Base-by-base conservation (phyloP, 2,888 invertebrate genomes). In the Drosophila lacicola region DNA sequence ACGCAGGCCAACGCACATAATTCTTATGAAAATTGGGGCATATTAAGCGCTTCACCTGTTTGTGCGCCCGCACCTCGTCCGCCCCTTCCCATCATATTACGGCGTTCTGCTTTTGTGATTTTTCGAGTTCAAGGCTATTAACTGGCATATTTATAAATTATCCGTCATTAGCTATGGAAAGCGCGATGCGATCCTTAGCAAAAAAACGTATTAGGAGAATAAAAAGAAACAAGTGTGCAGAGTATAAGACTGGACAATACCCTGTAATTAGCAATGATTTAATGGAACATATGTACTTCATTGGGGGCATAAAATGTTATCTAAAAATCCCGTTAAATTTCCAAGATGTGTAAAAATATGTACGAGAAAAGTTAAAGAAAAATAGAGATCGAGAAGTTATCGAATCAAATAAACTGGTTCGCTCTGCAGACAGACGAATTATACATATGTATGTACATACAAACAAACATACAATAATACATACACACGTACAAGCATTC, bases 111-210 rank as follows among this genome's bases (percentile, higher is more conserved):
- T 64, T 36, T 17, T 45, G 14, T 49, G 19, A 44, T 57, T 46
- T 64, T 79, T 75, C 44, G 62, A 78, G 76, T 79, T 75, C 75
- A 75, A 79, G 75, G 75, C 80, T 75, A 57, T 73, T 66, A 42
- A 36, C 50, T 44, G 25, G n/a, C 14, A 33, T 45, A 36, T 55
- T 55, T 45, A 45, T 36, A 55, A 55, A 37, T 55, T 44, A 55
- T 55, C 44, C 14, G 36, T 55, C 21, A 44, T 44, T 44, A 10
- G 46, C 46, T 11, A 44, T 44, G 19, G 19, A 11, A 44, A 42
- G 29, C 19, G 34, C 34, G 34, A 49, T 50, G n/a, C 3, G n/a
- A 54, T 33, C 54, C 33, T 34, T 54, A 29, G 14, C 2, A 21
- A 11, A 14, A n/a, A n/a, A 42, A 36, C 13, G 13, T 6, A 8